These are phyloP conservation scores for Alviniconcha strummeri DNA, from an alignment of 2,888 invertebrate genomes.

Conservation along the genomic window DNA sequence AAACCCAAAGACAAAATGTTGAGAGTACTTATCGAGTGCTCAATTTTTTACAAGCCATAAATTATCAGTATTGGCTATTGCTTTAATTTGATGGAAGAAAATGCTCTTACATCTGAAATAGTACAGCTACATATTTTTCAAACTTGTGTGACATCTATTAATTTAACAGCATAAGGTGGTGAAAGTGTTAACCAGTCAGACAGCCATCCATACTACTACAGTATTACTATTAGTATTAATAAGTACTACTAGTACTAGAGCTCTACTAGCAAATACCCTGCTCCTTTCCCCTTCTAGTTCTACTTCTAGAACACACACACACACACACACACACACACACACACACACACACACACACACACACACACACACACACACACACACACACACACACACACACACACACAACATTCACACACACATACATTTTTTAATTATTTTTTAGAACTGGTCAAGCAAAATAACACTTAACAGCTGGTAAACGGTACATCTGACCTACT, in stretches of 20 bases:
- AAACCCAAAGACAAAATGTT: no score
- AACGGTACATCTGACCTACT: no score
- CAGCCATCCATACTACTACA: not conserved
- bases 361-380: not conserved
- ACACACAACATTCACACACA: not conserved
- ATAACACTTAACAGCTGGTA: no score
- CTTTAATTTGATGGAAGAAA: no score
- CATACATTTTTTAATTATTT: not conserved
- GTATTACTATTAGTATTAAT: no score
- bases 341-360: slow-evolving; percentile 4
- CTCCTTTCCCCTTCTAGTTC: not conserved
- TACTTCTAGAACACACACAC: not conserved
- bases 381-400: not conserved
- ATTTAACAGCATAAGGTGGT: not conserved
- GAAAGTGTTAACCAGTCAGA: not conserved
- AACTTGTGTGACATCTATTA: no score
- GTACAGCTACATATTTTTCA: no score
- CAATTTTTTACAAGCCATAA: no score
- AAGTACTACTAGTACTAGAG: not conserved
- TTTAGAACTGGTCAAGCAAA: not conserved
- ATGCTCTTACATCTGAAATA: no score
- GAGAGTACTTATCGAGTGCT: no score
- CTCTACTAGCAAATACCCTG: not conserved
- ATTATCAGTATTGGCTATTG: no score
- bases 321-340: not conserved